Base-by-base conservation (phyloP, 2,113 vertebrate genomes). In the Hyaena hyaena region DNA sequence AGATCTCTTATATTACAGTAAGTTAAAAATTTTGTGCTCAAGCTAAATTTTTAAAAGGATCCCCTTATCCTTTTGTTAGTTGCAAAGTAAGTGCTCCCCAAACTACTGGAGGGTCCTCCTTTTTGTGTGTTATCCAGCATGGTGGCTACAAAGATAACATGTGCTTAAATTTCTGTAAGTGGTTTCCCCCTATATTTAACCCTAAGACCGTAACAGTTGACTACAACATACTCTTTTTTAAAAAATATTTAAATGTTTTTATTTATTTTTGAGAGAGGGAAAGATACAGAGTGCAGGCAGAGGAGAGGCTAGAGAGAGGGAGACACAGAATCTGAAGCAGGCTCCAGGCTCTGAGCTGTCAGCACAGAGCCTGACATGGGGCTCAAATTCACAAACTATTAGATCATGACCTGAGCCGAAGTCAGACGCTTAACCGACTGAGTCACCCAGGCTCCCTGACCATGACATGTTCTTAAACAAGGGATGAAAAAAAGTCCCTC, bases 21-120 rank as follows among this genome's bases (percentile, higher is more conserved):
- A 81, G n/a, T 87, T 97, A 88, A 93, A 82, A 96, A 86, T 63
- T 33, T 86, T 43, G 48, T 91, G 19, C 4, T 77, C 45, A 95
- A 95, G 5, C 33, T 91, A 93, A 58, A 76, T 91, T 90, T 89
- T 93, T 95, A 73, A 53, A 97, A 94, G 11, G 33, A 77, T 79
- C 45, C 0, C 15, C 1, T 96, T 95, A 96, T 8, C 33, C 39
- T 28, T 69, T 95, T 94, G 35, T 58, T 69, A 68, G 24, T 79
- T 92, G n/a, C 48, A 73, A 61, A 90, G 39, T 39, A 74, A 93
- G n/a, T 92, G 69, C 10, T 90, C 7, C 39, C 50, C 43, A 85
- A 63, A 19, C 2, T 93, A 61, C 24, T 39, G 6, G 3, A 63
- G 8, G 61, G 12, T 39, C 31, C 12, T 68, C 45, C 12, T 91